These are phyloP conservation scores for Neuroscelio doddi DNA, from an alignment of 2,888 invertebrate species.

Conservation along the genomic window DNA sequence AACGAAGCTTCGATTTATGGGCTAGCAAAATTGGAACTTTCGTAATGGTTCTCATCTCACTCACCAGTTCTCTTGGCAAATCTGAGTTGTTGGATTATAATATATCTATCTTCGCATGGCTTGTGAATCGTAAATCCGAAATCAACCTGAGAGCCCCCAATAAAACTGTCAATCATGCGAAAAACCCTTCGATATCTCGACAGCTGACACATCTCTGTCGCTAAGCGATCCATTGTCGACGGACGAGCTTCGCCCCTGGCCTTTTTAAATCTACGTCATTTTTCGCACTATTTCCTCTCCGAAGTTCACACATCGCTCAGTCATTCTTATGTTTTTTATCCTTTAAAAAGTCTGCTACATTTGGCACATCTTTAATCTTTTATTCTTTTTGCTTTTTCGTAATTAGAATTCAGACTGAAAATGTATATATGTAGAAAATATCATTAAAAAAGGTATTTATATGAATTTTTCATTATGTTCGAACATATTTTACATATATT, in stretches of 20 bases:
- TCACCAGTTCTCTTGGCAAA: slow-evolving; percentile 17
- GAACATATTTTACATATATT: too few species aligned
- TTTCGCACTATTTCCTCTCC: slow-evolving; percentile 21
- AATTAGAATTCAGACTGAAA: too few species aligned
- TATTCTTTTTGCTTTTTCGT: too few species aligned
- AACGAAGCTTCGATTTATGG: slow-evolving; percentile 13
- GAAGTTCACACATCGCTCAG: slow-evolving; percentile 8
- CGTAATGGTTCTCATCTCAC: slow-evolving; percentile 6
- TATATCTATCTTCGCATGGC: slow-evolving; percentile 11
- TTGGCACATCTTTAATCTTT: too few species aligned
- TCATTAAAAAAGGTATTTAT: too few species aligned
- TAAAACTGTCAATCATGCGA: slow-evolving; percentile 68
- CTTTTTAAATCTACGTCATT: slow-evolving; percentile 30
- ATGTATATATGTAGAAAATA: too few species aligned
- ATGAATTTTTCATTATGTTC: too few species aligned
- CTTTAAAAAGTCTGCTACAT: slow-evolving; percentile 1
- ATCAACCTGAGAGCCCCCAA: slow-evolving; percentile 56
- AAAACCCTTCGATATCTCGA: slow-evolving; percentile 55
- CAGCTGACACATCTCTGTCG: slow-evolving; percentile 65
- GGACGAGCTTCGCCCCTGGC: slow-evolving; percentile 38
- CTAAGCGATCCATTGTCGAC: slow-evolving; percentile 66
- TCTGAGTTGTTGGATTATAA: slow-evolving; percentile 14
- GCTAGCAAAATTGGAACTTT: not conserved
- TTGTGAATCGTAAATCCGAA: slow-evolving; percentile 58
- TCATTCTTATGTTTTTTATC: slow-evolving; percentile 8